Evolutionary conservation across 2,888 invertebrate species (phyloP), one percentile per base, ranked within the genome.

Genomic region (Aleiodes alternator): DNA sequence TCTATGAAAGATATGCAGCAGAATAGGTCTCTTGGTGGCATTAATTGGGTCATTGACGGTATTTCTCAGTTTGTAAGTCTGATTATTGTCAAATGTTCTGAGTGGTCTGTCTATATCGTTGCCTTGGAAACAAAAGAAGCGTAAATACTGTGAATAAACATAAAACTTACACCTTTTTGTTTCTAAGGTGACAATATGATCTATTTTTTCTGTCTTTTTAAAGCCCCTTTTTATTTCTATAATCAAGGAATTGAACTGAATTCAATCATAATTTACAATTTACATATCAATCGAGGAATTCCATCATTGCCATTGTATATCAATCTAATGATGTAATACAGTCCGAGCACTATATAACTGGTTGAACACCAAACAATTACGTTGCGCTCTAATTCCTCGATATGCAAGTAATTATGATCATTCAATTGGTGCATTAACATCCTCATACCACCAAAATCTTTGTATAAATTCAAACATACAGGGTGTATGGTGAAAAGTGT

Each of bases 341-440:
- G 64, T 43, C 48, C 8, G 9, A 4, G 16, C 14, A 61, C 43
- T 38, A 14, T 34, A 64, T 48, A 48, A 64, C 64, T n/a, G 5
- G 43, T 64, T 48, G 64, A 64, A 16, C 64, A 64, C 38, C 14
- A 34, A 64, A 34, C 64, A 64, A 64, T 64, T 64, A 48, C 64
- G 43, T 48, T 64, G 48, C 64, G 43, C 64, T 64, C 64, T 64
- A 64, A 64, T 64, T 64, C 64, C 64, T 64, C 16, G 43, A 64
- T 38, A 64, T 64, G 23, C 48, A 64, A 48, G 43, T 64, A 64
- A 64, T 64, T 64, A 64, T 64, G 64, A 64, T 64, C 23, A 16
- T 23, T 48, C 64, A 64, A 64, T 64, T 64, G 64, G 48, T 64
- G 64, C 64, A 64, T 64, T 64, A 64, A 64, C 64, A 64, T 43